Evolutionary conservation across 1,140 invertebrate species (phyloP), one percentile per base, ranked within the genome.

Genomic region (Drosophila arizonae): DNA sequence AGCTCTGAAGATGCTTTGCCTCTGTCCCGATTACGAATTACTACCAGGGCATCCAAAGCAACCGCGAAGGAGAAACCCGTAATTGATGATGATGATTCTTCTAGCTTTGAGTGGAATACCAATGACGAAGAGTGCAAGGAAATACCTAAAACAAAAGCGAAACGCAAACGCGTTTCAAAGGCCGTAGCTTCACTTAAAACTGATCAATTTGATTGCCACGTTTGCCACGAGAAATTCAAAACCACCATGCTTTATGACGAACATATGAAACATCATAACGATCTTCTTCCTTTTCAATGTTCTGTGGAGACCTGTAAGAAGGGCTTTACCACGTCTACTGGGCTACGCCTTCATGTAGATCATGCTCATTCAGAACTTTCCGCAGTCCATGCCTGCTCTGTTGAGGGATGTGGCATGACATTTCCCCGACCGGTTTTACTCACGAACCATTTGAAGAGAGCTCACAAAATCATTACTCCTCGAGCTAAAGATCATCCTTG

Each of bases 181-280:
- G 61, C 74, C 21, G 21, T 24, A 24, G 21, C 21, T 24, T 24
- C 21, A 24, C 21, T 24, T 24, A 0, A 66, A 80, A 28, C 62
- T 69, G 64, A 68, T 0, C 46, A 74, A 1, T 90, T 91, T 21
- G 90, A 90, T 11, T 91, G 90, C 30, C 90, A 91, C 54, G 89
- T 91, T 28, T 91, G 90, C 28, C 84, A 91, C 46, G 77, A 91
- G 54, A 90, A 81, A 21, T 91, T 91, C 48, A 90, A 91, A 51
- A 91, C 79, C 60, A 69, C 78, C 0, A 75, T 77, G 6, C 71
- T 77, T 9, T 91, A 91, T 39, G 76, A 91, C 55, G 87, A 90
- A 36, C 90, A 91, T 33, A 91, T 91, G 90, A 86, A 86, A 36
- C 79, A 86, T 26, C 90, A 91, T 55, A 90, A 91, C 39, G 90